Evolutionary conservation across 2,888 invertebrate species (phyloP).

Genomic region (Glaucopsyche alexis): DNA sequence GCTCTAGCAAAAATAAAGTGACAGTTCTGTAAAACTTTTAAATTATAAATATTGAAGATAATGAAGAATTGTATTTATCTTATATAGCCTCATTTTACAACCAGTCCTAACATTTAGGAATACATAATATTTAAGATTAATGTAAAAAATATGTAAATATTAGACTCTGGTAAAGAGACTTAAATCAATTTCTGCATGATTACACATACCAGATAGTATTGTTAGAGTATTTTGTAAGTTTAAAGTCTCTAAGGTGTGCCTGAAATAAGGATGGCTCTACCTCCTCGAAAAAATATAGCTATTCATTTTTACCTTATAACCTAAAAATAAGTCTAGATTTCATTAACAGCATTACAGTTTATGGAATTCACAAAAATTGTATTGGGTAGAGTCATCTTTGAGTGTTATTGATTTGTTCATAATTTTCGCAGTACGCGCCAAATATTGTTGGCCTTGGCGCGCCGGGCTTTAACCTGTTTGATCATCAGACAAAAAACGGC

Average conservation of each 20-base stretch:
- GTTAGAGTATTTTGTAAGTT: conserved; percentile 14
- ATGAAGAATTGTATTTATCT: not conserved
- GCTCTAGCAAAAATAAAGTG: not conserved
- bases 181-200: conserved; percentile 16
- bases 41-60: not conserved
- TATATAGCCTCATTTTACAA: not conserved
- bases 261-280: conserved; percentile 11
- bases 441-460: not conserved
- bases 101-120: not conserved
- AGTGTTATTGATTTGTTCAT: conserved; percentile 3
- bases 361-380: not conserved
- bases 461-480: not conserved
- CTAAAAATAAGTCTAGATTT: no score
- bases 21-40: not conserved
- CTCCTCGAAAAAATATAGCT: not conserved
- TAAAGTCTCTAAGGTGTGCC: conserved; percentile 23
- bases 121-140: not conserved
- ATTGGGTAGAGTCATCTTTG: not conserved
- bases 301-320: no score
- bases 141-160: conserved; percentile 26
- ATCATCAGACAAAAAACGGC: not conserved
- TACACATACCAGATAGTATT: conserved; percentile 25
- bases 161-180: conserved; percentile 19
- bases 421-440: conserved; percentile 11
- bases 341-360: not conserved